Conservation (phyloP, 2,113 vertebrate species). For the Athene cunicularia region DNA sequence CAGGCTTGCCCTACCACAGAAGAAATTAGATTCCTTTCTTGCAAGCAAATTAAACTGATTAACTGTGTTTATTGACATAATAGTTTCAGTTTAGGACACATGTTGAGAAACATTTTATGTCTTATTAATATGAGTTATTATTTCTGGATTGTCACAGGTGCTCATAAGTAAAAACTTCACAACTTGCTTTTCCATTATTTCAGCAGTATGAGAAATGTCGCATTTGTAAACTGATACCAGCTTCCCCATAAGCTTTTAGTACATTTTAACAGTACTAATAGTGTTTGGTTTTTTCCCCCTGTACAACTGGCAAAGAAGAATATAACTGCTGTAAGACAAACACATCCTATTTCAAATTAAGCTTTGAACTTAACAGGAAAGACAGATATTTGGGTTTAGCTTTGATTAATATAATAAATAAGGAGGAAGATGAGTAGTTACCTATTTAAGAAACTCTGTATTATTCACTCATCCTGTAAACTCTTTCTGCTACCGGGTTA, state of each 20-base stretch:
- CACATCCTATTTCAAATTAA: conserved; percentile 12
- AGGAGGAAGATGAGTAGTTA: not conserved
- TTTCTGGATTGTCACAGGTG: conserved; percentile 39
- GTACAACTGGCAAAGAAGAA: conserved; percentile 36
- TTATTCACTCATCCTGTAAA: not conserved
- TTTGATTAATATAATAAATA: not conserved
- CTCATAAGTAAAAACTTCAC: conserved; percentile 39
- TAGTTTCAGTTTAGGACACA: conserved; percentile 58
- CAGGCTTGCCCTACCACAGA: not conserved
- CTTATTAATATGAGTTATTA: conserved; percentile 71
- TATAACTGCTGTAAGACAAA: not conserved
- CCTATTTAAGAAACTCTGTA: not conserved
- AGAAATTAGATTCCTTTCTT: not conserved
- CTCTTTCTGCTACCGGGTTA: not conserved
- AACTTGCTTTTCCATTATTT: conserved; percentile 47
- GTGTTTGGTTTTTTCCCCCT: not conserved
- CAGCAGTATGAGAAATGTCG: conserved; percentile 41
- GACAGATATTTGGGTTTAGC: not conserved
- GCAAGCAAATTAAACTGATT: conserved; percentile 64
- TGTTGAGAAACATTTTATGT: conserved; percentile 59
- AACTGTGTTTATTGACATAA: conserved; percentile 71
- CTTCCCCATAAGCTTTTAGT: conserved; percentile 38
- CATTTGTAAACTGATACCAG: conserved; percentile 47
- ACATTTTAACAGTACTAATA: conserved; percentile 39
- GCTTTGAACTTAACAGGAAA: not conserved